Evolutionary conservation across 1,140 invertebrate species (phyloP).

Genomic region (Pachypsylla venusta): DNA sequence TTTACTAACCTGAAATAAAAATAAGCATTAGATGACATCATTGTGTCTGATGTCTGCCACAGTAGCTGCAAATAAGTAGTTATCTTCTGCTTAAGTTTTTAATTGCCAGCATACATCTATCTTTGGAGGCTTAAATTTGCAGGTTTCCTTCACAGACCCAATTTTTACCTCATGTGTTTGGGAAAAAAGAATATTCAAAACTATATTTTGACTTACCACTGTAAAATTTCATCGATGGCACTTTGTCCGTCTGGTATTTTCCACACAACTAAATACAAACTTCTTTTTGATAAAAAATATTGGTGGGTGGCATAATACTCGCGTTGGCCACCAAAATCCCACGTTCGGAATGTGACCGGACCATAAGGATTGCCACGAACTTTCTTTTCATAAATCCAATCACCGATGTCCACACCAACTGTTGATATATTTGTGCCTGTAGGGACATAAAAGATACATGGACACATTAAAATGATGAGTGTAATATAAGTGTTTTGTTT

Average conservation of each 20-base stretch:
- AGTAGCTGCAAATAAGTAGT: too few species aligned
- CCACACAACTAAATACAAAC: constrained; percentile 92
- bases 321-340: constrained; percentile 98
- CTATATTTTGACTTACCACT: constrained; percentile 90
- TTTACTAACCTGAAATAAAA: neutral
- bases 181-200: too few species aligned
- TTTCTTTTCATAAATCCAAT: constrained; percentile 84
- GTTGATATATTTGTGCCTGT: constrained; percentile 61
- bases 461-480: too few species aligned
- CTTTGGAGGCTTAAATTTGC: too few species aligned
- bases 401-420: constrained; percentile 91
- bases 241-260: constrained; percentile 81
- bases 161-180: too few species aligned
- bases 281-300: constrained; percentile 91
- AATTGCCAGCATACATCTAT: too few species aligned
- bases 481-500: too few species aligned
- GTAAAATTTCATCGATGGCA: constrained; percentile 76
- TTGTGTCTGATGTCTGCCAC: too few species aligned
- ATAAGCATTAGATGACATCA: too few species aligned
- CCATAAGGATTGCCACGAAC: constrained; percentile 53
- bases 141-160: too few species aligned
- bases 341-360: constrained; percentile 88
- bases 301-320: constrained; percentile 96
- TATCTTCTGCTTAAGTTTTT: too few species aligned
- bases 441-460: too few species aligned